Conservation (phyloP, 2,888 invertebrate genomes). For the Phorcus lineatus region DNA sequence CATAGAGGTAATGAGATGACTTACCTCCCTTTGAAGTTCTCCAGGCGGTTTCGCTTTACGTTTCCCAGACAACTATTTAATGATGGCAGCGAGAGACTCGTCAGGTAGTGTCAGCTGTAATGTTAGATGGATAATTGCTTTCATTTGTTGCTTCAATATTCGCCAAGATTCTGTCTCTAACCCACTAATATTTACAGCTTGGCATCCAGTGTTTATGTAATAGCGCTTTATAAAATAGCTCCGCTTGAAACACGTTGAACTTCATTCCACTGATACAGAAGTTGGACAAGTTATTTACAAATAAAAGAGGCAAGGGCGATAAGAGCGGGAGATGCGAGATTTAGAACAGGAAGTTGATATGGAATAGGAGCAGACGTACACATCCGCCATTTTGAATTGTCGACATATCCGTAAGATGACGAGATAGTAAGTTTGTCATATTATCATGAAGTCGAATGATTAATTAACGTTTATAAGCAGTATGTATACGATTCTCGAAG, state of each 20-base stretch:
- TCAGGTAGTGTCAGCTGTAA: too few species aligned
- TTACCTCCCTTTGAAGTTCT: too few species aligned
- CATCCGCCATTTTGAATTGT: neutral
- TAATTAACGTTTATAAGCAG: too few species aligned
- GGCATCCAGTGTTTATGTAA: neutral
- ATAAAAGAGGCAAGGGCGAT: neutral
- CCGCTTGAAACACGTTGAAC: neutral
- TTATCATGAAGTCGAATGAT: too few species aligned
- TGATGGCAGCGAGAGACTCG: too few species aligned
- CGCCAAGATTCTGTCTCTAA: neutral
- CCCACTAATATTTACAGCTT: neutral
- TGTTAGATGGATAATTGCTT: too few species aligned
- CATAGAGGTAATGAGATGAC: too few species aligned
- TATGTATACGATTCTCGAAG: too few species aligned
- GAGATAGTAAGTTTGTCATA: too few species aligned
- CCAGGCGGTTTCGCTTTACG: too few species aligned
- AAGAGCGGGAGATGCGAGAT: neutral
- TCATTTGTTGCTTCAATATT: too few species aligned
- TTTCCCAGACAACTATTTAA: too few species aligned
- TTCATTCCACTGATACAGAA: neutral
- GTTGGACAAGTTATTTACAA: constrained; percentile 11
- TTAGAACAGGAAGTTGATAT: neutral
- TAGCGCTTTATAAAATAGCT: neutral
- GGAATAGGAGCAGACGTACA: neutral
- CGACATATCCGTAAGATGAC: neutral